phyloP scores from a whole-genome alignment of 2,888 invertebrate species.

The Aleiodes leptofemur region DNA sequence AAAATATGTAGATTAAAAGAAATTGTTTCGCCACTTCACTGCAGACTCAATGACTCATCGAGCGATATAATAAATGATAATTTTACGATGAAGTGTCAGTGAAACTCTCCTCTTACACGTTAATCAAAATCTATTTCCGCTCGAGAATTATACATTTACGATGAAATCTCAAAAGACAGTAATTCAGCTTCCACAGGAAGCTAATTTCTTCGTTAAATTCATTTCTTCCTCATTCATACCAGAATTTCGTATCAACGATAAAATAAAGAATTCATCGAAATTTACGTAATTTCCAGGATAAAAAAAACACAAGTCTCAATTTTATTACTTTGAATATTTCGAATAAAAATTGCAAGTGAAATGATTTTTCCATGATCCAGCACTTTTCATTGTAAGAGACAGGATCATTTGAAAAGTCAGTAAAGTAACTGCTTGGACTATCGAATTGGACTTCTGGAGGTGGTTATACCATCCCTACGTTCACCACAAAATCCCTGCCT shows the following conservation, averaged over 20 bases:
- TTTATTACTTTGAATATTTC: not conserved
- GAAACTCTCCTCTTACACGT: too few relatives aligned
- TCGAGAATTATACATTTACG: conserved; percentile 24
- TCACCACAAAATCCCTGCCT: conserved; percentile 63
- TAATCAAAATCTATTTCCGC: conserved; percentile 11
- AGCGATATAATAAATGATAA: not conserved
- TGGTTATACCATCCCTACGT: conserved; percentile 60
- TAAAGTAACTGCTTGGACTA: conserved; percentile 45
- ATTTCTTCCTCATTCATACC: conserved; percentile 45
- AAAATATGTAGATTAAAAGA: too few relatives aligned
- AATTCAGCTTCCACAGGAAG: conserved; percentile 23
- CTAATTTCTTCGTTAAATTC: conserved; percentile 24
- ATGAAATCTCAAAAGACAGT: not conserved
- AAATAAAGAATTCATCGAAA: conserved; percentile 2
- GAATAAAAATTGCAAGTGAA: conserved; percentile 4
- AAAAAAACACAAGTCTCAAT: not conserved
- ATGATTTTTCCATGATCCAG: conserved; percentile 19
- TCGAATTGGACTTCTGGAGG: conserved; percentile 55
- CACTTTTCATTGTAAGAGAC: conserved; percentile 6
- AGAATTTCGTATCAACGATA: not conserved
- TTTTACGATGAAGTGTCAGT: not conserved
- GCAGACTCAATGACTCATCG: too few relatives aligned
- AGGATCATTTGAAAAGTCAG: conserved; percentile 39
- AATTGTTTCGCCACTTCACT: too few relatives aligned
- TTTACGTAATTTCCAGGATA: not conserved